Evolutionary conservation across 1,140 invertebrate species (phyloP).

Genomic region (Lepeophtheirus salmonis): DNA sequence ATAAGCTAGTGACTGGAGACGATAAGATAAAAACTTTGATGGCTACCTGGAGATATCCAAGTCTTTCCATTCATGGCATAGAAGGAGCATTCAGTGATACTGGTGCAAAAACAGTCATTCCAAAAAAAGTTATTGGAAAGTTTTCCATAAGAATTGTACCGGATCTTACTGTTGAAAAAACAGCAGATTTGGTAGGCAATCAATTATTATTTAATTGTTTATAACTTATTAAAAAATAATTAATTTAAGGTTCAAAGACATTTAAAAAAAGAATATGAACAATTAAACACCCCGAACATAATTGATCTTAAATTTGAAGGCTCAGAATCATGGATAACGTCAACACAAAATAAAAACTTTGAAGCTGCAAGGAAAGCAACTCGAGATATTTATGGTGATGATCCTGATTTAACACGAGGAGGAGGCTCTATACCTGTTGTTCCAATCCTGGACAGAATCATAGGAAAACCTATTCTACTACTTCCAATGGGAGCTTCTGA

Average conservation of each 20-base stretch:
- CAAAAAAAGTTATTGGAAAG: constrained; percentile 73
- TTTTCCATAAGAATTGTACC: constrained; percentile 89
- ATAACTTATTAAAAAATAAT: too few relatives aligned
- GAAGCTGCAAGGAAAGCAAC: constrained; percentile 66
- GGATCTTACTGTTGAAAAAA: constrained; percentile 56
- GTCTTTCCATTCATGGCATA: constrained; percentile 76
- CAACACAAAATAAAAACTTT: constrained; percentile 78
- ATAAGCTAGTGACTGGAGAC: constrained; percentile 36
- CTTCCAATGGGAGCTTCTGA: constrained; percentile 74
- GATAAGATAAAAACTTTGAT: constrained; percentile 42
- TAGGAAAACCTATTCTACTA: constrained; percentile 75
- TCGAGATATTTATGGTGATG: constrained; percentile 72
- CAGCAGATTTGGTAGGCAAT: too few relatives aligned
- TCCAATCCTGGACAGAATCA: constrained; percentile 43
- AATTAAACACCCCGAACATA: constrained; percentile 61
- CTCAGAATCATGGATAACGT: constrained; percentile 72
- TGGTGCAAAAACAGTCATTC: constrained; percentile 91
- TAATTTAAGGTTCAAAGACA: constrained; percentile 50
- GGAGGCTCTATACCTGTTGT: constrained; percentile 92
- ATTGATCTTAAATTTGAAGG: constrained; percentile 51
- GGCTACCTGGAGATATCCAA: constrained; percentile 76
- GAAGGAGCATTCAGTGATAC: constrained; percentile 76
- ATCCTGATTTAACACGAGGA: constrained; percentile 83
- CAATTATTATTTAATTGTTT: too few relatives aligned
- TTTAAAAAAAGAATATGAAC: constrained; percentile 41